phyloP scores from a whole-genome alignment of 2,888 invertebrate species.

The Aporophyla nigra region DNA sequence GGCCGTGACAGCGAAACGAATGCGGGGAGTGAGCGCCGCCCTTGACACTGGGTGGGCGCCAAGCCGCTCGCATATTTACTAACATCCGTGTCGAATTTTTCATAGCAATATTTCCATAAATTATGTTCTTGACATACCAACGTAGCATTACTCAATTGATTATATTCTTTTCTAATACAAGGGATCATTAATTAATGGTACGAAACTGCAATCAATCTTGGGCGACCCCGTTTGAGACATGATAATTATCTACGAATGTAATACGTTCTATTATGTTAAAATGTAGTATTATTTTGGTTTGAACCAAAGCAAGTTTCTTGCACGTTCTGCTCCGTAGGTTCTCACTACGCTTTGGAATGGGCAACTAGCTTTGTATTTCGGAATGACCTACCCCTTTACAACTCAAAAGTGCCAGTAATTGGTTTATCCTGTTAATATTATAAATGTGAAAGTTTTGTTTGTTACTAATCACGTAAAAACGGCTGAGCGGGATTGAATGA shows the following conservation, averaged over 20 bases:
- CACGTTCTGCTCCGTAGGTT: no score
- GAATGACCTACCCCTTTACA: no score
- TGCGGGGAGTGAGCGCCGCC: conserved; percentile 76
- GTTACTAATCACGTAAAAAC: no score
- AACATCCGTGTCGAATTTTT: conserved; percentile 68
- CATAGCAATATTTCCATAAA: conserved; percentile 40
- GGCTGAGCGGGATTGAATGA: no score
- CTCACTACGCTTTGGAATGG: no score
- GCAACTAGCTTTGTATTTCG: no score
- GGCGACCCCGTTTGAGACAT: conserved; percentile 30
- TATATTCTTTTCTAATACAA: conserved; percentile 40
- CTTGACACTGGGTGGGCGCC: conserved; percentile 83
- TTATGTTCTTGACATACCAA: conserved; percentile 38
- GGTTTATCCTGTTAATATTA: no score
- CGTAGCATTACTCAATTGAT: conserved; percentile 30
- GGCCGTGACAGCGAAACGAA: conserved; percentile 64
- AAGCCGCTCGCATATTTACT: conserved; percentile 78
- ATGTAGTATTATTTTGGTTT: conserved; percentile 11
- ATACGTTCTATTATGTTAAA: conserved; percentile 18
- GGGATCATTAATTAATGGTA: conserved; percentile 43
- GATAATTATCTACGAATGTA: conserved; percentile 41
- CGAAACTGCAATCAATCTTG: conserved; percentile 44
- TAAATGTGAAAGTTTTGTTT: no score
- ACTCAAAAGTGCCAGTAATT: no score
- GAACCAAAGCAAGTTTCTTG: neutral